Conservation (phyloP, 2,113 vertebrate species). For the Pogonocichla stellata region DNA sequence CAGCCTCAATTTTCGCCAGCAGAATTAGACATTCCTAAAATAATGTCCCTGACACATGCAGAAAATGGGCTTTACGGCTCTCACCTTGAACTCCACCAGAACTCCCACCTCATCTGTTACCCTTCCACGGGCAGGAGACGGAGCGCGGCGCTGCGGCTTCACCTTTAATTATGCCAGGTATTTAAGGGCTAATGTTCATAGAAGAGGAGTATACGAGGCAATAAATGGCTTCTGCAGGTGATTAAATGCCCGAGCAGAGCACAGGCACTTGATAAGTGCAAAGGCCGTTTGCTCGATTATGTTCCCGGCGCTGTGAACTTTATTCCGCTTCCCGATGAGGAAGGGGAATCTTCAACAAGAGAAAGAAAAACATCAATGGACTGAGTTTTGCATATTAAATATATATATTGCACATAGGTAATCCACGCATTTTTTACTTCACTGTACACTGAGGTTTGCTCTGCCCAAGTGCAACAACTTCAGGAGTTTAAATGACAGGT, state of each 20-base stretch:
- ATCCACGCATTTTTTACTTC: neutral
- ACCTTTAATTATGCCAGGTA: slow-evolving; percentile 60
- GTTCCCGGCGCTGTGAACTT: neutral
- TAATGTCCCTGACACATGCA: slow-evolving; percentile 69
- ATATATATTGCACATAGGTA: rapidly evolving
- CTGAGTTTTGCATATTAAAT: neutral
- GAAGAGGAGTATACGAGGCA: slow-evolving; percentile 55
- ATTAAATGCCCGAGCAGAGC: slow-evolving; percentile 58
- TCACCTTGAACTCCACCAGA: slow-evolving; percentile 71
- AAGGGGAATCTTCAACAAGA: neutral
- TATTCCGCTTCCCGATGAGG: neutral
- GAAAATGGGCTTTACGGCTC: slow-evolving; percentile 66
- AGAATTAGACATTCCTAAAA: slow-evolving; percentile 68
- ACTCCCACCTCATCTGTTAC: slow-evolving; percentile 69
- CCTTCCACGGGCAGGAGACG: slow-evolving; percentile 46
- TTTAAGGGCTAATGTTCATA: slow-evolving; percentile 64
- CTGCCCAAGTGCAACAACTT: neutral
- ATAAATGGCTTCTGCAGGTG: slow-evolving; percentile 41
- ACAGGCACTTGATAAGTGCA: slow-evolving; percentile 18
- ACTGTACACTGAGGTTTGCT: rapidly evolving
- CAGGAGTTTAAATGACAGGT: neutral
- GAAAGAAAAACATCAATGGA: neutral
- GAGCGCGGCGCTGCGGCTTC: slow-evolving; percentile 9
- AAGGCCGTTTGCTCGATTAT: slow-evolving; percentile 19
- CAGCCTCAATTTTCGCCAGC: slow-evolving; percentile 64